Base-by-base conservation (phyloP, 2,797 vertebrate species). In the Erethizon dorsatum region DNA sequence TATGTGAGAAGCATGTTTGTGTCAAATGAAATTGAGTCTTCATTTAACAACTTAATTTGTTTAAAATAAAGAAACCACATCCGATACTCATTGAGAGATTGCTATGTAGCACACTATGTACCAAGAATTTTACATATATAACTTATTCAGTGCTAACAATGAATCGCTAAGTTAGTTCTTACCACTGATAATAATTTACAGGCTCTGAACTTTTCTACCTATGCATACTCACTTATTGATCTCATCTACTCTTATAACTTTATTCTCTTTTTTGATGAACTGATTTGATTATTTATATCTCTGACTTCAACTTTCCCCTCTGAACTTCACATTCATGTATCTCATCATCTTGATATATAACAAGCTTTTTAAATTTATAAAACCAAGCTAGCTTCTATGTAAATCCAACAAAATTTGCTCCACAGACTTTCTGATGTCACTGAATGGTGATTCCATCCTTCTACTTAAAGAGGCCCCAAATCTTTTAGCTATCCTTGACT, bases 21-120 rank as follows among this genome's bases (percentile, higher is more conserved):
- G 31, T 85, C 45, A 87, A 93, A n/a, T 80, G 52, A 77, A 41
- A 83, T 7, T 47, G 41, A 71, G 26, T 90, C 37, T 90, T 84
- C 14, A 90, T 88, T 90, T 61, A 84, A 94, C 47, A 92, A 84
- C 17, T 57, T 93, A 85, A 96, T 83, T 93, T 83, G 57, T 71
- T 84, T 85, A 67, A 95, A 94, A 26, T 31, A 94, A 96, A 95
- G 82, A 75, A 78, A 67, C 11, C 61, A 91, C 50, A 50, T 91
- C 83, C 91, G 79, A 54, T 85, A 85, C 45, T 85, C n/a, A 85
- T 9, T 37, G 9, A 86, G 50, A 80, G 63, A 52, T 78, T 82
- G n/a, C 28, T n/a, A 3, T 71, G 12, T 65, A 78, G 54, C n/a
- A n/a, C 33, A 83, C 9, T 73, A 71, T 87, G 50, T 3, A 26